Conservation (phyloP, 2,797 vertebrate genomes). For the Amphiprion clarkii region DNA sequence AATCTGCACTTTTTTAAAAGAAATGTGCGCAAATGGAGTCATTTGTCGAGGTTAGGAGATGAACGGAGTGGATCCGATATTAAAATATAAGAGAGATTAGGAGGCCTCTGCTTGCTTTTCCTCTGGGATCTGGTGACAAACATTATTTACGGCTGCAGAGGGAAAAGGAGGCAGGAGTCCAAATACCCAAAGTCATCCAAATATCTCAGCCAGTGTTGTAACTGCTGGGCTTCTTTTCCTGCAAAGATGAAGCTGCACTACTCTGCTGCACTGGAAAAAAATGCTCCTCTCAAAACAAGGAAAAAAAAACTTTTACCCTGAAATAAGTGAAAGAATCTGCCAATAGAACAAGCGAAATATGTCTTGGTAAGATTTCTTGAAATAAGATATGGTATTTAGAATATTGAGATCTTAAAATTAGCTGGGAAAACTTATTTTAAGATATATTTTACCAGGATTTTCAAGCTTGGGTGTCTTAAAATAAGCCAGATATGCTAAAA, state of each 20-base stretch:
- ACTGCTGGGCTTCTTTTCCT: slow-evolving; percentile 18
- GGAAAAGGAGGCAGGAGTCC: slow-evolving; percentile 36
- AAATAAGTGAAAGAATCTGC: no score
- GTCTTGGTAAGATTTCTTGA: no score
- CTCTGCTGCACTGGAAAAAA: slow-evolving; percentile 7
- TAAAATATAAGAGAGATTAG: slow-evolving; percentile 10
- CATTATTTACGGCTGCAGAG: slow-evolving; percentile 50
- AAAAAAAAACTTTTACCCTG: no score
- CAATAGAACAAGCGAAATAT: no score
- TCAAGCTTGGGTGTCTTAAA: no score
- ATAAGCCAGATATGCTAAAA: no score
- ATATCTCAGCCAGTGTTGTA: slow-evolving; percentile 41
- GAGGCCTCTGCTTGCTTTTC: slow-evolving; percentile 31
- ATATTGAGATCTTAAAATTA: no score
- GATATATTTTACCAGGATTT: no score
- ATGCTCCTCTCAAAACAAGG: background rate
- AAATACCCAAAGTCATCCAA: slow-evolving; percentile 43
- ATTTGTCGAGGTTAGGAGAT: background rate
- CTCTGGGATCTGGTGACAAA: slow-evolving; percentile 45
- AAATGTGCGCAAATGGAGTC: background rate
- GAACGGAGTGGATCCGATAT: no score
- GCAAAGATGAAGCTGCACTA: slow-evolving; percentile 8
- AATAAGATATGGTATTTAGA: no score
- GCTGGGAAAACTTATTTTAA: no score
- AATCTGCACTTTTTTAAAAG: background rate